Conservation (phyloP, 1,140 invertebrate genomes). For the Trinorchestia longiramus region DNA sequence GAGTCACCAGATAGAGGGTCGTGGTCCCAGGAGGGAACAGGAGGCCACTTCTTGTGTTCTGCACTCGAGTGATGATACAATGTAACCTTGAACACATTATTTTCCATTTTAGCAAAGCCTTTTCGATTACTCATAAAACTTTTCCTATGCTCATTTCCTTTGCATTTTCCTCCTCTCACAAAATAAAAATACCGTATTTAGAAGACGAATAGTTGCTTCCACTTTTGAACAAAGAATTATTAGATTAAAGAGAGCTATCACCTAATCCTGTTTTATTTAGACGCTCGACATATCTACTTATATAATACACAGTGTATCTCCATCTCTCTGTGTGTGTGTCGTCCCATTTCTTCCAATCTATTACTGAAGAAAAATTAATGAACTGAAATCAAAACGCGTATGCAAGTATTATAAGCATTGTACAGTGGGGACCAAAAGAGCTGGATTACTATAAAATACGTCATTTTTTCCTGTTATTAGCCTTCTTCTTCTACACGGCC, state of each 20-base stretch:
- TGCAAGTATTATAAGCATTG: too few relatives aligned
- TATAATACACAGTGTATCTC: too few relatives aligned
- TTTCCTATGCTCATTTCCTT: not conserved
- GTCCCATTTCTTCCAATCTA: too few relatives aligned
- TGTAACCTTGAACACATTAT: not conserved
- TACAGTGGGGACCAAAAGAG: too few relatives aligned
- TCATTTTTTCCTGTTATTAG: too few relatives aligned
- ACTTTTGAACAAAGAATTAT: not conserved
- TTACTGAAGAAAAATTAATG: too few relatives aligned
- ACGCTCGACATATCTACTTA: not conserved
- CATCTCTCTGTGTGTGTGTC: not conserved
- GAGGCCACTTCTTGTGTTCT: conserved; percentile 25
- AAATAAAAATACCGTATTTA: not conserved
- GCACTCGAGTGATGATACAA: not conserved
- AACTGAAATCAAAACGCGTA: not conserved
- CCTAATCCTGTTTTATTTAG: not conserved
- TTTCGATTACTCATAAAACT: not conserved
- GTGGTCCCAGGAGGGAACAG: not conserved
- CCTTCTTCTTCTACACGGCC: too few relatives aligned
- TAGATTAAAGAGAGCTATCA: not conserved
- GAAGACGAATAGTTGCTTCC: not conserved
- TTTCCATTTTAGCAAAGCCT: not conserved
- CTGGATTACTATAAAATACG: too few relatives aligned
- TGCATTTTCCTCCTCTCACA: not conserved
- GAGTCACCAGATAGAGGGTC: not conserved